Evolutionary conservation across 2,113 vertebrate species (phyloP).

Genomic region (Phoxinus phoxinus): DNA sequence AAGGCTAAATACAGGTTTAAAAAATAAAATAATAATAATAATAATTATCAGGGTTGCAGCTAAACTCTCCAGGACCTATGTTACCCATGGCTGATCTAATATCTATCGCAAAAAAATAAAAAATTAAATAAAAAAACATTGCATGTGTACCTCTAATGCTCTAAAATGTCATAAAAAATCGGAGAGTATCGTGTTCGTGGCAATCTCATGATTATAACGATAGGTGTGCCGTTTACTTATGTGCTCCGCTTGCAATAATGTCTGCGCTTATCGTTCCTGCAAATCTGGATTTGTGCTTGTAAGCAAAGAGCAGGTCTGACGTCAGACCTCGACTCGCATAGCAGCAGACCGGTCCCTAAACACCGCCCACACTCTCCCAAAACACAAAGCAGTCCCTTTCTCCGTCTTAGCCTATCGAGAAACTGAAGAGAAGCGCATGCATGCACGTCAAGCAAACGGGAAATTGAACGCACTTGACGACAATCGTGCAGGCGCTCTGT

Average conservation of each 20-base stretch:
- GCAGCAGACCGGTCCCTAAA: not conserved
- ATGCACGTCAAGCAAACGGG: not conserved
- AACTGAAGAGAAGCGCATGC: not conserved
- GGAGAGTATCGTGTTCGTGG: not conserved
- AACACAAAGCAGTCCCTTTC: constrained; percentile 41
- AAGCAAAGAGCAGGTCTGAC: constrained; percentile 4
- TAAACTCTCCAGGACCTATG: too few relatives aligned
- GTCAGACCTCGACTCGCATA: not conserved
- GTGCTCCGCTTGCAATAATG: not conserved
- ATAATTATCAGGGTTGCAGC: too few relatives aligned
- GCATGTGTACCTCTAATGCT: not conserved
- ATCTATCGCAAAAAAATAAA: too few relatives aligned
- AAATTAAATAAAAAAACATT: not conserved
- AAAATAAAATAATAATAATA: too few relatives aligned
- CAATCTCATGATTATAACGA: not conserved
- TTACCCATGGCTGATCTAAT: too few relatives aligned
- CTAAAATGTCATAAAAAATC: not conserved
- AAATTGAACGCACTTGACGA: not conserved
- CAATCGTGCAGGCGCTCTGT: not conserved
- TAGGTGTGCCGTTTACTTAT: not conserved
- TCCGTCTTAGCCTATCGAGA: not conserved
- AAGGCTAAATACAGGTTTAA: too few relatives aligned
- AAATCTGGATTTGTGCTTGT: not conserved
- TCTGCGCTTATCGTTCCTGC: not conserved
- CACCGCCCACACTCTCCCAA: not conserved